A percentile compares a stretch with the other conserved stretches of the same genome.
Conservation (phyloP, 2,797 vertebrate genomes). For the Chloroceryle inda region DNA sequence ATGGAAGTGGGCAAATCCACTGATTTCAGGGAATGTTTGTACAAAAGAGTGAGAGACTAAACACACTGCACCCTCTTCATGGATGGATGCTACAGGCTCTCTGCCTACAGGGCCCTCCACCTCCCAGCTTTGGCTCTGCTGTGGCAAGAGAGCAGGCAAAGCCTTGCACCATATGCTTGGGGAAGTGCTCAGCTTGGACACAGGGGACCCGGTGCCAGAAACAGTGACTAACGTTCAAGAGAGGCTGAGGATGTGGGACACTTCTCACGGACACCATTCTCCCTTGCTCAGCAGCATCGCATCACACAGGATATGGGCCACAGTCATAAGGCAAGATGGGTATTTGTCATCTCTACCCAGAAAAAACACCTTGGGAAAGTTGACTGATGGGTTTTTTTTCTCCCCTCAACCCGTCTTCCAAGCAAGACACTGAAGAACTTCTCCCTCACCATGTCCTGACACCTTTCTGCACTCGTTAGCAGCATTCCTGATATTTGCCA, state of each 20-base stretch:
- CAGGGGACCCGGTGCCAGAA: neutral
- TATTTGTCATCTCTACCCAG: constrained; percentile 47
- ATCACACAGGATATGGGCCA: constrained; percentile 37
- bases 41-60: constrained; percentile 24
- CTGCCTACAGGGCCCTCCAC: neutral
- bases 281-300: constrained; percentile 34
- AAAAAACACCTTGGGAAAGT: constrained; percentile 1
- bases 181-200: neutral
- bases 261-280: neutral
- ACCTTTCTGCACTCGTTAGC: neutral
- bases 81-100: neutral
- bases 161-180: neutral
- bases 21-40: constrained; percentile 46
- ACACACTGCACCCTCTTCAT: neutral
- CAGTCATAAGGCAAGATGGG: constrained; percentile 40
- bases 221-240: neutral
- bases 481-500: neutral
- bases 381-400: neutral
- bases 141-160: neutral
- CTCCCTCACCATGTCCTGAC: neutral
- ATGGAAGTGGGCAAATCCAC: constrained; percentile 32
- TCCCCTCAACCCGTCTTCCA: neutral
- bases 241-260: neutral
- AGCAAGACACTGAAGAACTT: neutral
- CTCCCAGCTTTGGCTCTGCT: neutral